Base-by-base conservation (phyloP, 2,888 invertebrate genomes). In the Glyphotaelius pellucidus region DNA sequence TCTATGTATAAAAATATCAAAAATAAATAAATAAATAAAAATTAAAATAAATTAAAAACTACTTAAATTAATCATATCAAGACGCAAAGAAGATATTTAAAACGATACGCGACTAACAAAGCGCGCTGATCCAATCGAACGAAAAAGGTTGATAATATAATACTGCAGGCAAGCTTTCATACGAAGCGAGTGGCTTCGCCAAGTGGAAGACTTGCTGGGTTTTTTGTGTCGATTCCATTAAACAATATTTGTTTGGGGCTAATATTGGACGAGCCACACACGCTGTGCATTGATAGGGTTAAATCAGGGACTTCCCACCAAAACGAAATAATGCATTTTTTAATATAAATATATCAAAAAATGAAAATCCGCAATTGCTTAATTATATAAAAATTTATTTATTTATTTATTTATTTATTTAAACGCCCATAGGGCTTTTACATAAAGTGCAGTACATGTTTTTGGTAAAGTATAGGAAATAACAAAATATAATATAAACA, bases 221-320 rank as follows among this genome's bases (percentile, higher is more conserved):
- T 84, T 91, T 90, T 85, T 89, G 93, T 90, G 88, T 92, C 93
- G 92, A 93, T 92, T 93, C 93, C 93, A 93, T 92, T 91, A 92
- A 92, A 93, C 90, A 93, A 92, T 92, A 93, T 93, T 93, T 93
- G 92, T 92, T 90, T 89, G 79, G 83, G 90, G 91, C 83, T 84
- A 93, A 93, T 92, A 93, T 93, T 93, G 92, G 83, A 87, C 42
- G 80, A 92, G 92, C 93, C 93, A 93, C 93, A 93, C 93, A 92
- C 93, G 93, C 92, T 89, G 93, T 87, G 89, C 81, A 89, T 91
- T 85, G 81, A 92, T 90, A 91, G 92, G 93, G 92, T 93, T 92
- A 89, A 90, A 87, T 52, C 87, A 42, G 42, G 80, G 52, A 89
- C 19, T 30, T 14, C 7, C 15, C 52, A 30, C 12, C 42, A 9